Evolutionary conservation across 2,113 vertebrate genomes (phyloP).

Genomic region (Neoarius graeffei): DNA sequence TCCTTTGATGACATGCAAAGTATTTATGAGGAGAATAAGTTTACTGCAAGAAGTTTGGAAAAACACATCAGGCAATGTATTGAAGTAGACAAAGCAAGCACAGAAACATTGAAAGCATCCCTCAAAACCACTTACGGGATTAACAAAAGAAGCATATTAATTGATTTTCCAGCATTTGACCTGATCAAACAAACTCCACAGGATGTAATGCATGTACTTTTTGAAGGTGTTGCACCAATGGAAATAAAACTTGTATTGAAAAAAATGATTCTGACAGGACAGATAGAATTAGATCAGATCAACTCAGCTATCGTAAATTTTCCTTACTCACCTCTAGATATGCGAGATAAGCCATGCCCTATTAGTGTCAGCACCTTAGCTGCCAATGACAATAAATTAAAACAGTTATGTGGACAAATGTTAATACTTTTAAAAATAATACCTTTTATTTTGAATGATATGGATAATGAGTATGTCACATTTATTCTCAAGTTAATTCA

Average conservation of each 20-base stretch:
- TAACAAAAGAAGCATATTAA: constrained; percentile 48
- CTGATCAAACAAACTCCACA: constrained; percentile 45
- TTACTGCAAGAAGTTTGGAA: constrained; percentile 28
- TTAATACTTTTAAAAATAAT: too few relatives aligned
- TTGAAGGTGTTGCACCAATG: constrained; percentile 33
- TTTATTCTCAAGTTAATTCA: too few relatives aligned
- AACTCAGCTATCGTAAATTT: constrained; percentile 3
- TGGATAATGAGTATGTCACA: too few relatives aligned
- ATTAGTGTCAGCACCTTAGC: neutral
- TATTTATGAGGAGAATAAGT: neutral
- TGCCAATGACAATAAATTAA: too few relatives aligned
- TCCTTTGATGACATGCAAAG: constrained; percentile 38
- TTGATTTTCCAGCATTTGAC: constrained; percentile 50
- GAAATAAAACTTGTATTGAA: constrained; percentile 30
- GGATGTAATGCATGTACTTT: constrained; percentile 38
- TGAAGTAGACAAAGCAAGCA: too few relatives aligned
- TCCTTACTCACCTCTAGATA: neutral
- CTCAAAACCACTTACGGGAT: constrained; percentile 41
- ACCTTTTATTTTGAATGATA: too few relatives aligned
- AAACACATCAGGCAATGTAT: neutral
- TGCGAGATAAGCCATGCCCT: neutral
- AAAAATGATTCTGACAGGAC: constrained; percentile 27
- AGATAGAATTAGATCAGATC: neutral
- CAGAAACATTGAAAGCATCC: too few relatives aligned
- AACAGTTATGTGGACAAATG: too few relatives aligned